Percentiles rank a stretch among this genome's conserved stretches.
These are phyloP conservation scores for Drosophila pruinosa DNA, from an alignment of 1,140 invertebrate species.

Conservation along the genomic window DNA sequence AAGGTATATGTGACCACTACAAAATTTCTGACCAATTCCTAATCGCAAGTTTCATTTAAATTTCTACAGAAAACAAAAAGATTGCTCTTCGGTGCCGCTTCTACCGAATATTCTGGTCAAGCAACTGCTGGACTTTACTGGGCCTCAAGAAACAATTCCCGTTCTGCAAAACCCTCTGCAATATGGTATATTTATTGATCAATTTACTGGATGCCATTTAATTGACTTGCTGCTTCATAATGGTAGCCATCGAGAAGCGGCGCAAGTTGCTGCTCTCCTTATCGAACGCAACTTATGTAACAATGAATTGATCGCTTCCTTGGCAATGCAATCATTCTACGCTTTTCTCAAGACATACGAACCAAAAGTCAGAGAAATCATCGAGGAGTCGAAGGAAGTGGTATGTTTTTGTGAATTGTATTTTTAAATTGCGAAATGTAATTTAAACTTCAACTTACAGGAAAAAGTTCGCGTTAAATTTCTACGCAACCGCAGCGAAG, in stretches of 20 bases:
- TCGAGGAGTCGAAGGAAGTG: slow-evolving; percentile 27
- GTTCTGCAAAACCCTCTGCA: slow-evolving; percentile 92
- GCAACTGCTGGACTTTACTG: slow-evolving; percentile 49
- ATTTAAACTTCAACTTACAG: too few species aligned
- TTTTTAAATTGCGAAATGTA: too few species aligned
- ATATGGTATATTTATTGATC: slow-evolving; percentile 95
- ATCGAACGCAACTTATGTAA: slow-evolving; percentile 93
- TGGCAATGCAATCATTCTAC: slow-evolving; percentile 90
- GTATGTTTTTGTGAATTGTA: too few species aligned
- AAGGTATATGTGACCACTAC: slow-evolving; percentile 18
- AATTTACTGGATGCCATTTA: slow-evolving; percentile 90
- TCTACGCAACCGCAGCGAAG: slow-evolving; percentile 93
- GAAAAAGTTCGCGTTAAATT: slow-evolving; percentile 90
- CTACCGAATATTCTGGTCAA: slow-evolving; percentile 49
- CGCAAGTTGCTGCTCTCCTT: slow-evolving; percentile 87
- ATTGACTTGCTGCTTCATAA: slow-evolving; percentile 90
- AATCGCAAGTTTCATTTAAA: background rate
- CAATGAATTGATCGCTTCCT: slow-evolving; percentile 87
- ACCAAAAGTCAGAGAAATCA: slow-evolving; percentile 65
- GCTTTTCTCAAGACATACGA: slow-evolving; percentile 86
- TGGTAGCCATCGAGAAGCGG: slow-evolving; percentile 88
- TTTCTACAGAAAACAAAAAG: slow-evolving; percentile 49
- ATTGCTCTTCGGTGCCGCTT: slow-evolving; percentile 48
- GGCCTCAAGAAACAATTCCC: slow-evolving; percentile 86
- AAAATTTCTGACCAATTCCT: background rate